Percentiles rank a stretch among this genome's conserved stretches.
These are phyloP conservation scores for Bombus waltoni DNA, from an alignment of 1,140 invertebrate species.

Conservation along the genomic window DNA sequence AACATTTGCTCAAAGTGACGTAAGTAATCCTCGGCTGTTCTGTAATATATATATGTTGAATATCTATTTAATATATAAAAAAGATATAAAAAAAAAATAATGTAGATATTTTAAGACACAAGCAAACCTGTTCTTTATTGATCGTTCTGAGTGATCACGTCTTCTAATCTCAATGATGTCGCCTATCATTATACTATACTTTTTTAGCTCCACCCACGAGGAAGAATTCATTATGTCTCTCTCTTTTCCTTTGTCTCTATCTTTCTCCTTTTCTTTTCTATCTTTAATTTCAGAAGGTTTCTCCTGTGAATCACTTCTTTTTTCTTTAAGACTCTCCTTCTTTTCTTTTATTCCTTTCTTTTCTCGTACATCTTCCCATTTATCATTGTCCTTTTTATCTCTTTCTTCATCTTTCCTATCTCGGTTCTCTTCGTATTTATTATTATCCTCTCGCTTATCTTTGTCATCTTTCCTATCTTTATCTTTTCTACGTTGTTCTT, in stretches of 20 bases:
- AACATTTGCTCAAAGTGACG: conserved; percentile 78
- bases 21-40: conserved; percentile 75
- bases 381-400: conserved; percentile 61
- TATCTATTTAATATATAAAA: background rate
- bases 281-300: conserved; percentile 18
- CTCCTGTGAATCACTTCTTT: conserved; percentile 38
- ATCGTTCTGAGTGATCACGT: conserved; percentile 64
- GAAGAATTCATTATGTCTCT: conserved; percentile 67
- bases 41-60: conserved; percentile 55
- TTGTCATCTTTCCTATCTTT: conserved; percentile 68
- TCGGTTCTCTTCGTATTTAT: conserved; percentile 53
- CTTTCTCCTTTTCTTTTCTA: conserved; percentile 61
- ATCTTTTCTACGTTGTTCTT: conserved; percentile 66
- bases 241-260: conserved; percentile 68
- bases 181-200: conserved; percentile 68
- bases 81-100: background rate
- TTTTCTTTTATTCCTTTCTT: conserved; percentile 56
- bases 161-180: conserved; percentile 70
- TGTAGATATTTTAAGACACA: background rate
- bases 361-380: conserved; percentile 51
- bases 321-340: conserved; percentile 61
- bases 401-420: conserved; percentile 60
- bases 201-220: conserved; percentile 75
- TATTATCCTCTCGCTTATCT: conserved; percentile 64
- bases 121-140: conserved; percentile 68